Percentiles rank a stretch among this genome's conserved stretches.
These are phyloP conservation scores for Pseudorectes ferrugineus DNA, from an alignment of 2,113 vertebrate species.

Conservation along the genomic window DNA sequence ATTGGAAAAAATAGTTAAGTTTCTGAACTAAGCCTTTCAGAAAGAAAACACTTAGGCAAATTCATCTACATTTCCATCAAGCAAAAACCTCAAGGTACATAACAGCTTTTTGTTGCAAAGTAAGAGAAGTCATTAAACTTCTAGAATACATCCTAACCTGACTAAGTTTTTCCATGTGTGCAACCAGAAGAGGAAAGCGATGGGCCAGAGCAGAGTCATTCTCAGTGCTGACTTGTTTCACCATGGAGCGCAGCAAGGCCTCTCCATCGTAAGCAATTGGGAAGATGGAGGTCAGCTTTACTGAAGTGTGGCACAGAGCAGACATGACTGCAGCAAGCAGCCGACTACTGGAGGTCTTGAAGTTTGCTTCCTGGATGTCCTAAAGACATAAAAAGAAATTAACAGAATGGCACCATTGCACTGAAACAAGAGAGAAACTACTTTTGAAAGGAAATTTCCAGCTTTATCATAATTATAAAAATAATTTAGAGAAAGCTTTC, in stretches of 20 bases:
- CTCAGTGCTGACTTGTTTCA: slow-evolving; percentile 97
- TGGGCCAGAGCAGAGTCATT: slow-evolving; percentile 95
- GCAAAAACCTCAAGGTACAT: background rate
- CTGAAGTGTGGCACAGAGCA: slow-evolving; percentile 93
- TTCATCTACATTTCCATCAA: background rate
- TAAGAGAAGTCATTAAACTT: background rate
- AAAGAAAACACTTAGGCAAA: background rate
- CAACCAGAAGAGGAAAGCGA: slow-evolving; percentile 93
- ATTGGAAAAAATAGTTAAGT: accelerated
- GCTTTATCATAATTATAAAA: background rate
- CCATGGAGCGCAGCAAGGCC: slow-evolving; percentile 87
- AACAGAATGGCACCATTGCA: accelerated
- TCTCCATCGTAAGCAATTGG: slow-evolving; percentile 98
- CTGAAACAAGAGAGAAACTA: background rate
- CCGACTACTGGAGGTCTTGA: slow-evolving; percentile 94
- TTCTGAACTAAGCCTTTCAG: background rate
- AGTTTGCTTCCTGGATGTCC: slow-evolving; percentile 98
- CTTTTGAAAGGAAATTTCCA: background rate
- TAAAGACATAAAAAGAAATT: slow-evolving; percentile 15
- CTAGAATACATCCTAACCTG: slow-evolving; percentile 76
- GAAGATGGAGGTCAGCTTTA: slow-evolving; percentile 94
- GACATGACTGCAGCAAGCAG: slow-evolving; percentile 98
- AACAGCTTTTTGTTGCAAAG: background rate
- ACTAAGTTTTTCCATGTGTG: slow-evolving; percentile 98
- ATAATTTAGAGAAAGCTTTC: background rate